A percentile compares a stretch with the other conserved stretches of the same genome.
Conservation (phyloP, 2,797 vertebrate genomes). For the Diceros bicornis region DNA sequence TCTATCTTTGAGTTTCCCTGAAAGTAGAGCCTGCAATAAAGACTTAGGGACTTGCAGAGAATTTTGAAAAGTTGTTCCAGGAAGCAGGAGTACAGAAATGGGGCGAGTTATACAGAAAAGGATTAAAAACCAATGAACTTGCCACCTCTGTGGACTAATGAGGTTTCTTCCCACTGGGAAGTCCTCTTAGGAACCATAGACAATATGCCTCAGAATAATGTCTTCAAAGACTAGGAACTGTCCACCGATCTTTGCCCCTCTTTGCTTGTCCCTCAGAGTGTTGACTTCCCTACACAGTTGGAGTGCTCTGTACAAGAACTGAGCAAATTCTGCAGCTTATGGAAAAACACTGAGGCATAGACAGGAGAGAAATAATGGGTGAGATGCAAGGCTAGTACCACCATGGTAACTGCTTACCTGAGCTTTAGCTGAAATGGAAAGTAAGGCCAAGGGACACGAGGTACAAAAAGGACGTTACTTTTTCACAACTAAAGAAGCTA, state of each 20-base stretch:
- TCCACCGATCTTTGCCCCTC: not conserved
- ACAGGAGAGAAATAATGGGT: not conserved
- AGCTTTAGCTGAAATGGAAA: not conserved
- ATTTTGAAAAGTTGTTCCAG: not conserved
- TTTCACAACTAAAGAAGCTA: not conserved
- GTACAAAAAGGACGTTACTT: not conserved
- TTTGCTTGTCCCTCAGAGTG: not conserved
- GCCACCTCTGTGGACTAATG: not conserved
- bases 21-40: not conserved
- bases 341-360: not conserved
- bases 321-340: not conserved
- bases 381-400: not conserved
- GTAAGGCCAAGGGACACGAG: not conserved
- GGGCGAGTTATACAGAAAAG: not conserved
- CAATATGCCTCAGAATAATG: not conserved
- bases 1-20: not conserved
- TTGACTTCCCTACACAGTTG: not conserved
- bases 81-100: not conserved
- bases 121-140: constrained; percentile 1
- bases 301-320: not conserved
- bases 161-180: not conserved
- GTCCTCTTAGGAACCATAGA: not conserved
- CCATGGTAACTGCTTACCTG: too few relatives aligned
- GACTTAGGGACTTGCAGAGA: not conserved
- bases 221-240: not conserved